phyloP scores from a whole-genome alignment of 2,797 vertebrate species.

The Pseudomugil gertrudae region DNA sequence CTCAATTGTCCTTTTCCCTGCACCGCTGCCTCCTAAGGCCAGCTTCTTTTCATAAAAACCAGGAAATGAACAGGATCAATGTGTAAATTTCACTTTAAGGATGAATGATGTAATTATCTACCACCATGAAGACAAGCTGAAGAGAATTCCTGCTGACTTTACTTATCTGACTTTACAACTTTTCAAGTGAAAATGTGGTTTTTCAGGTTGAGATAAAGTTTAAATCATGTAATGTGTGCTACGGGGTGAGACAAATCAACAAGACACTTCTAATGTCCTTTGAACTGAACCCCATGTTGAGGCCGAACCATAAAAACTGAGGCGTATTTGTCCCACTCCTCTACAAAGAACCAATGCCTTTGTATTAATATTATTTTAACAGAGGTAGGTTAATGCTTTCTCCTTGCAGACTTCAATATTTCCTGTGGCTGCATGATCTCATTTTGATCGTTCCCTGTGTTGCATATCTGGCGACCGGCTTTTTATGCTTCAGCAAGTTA shows the following conservation, averaged over 20 bases:
- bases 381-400: conserved; percentile 34
- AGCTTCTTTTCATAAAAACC: conserved; percentile 34
- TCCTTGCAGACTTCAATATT: conserved; percentile 28
- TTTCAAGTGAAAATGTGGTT: conserved; percentile 8
- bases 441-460: conserved; percentile 43
- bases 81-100: conserved; percentile 31
- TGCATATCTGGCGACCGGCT: conserved; percentile 3
- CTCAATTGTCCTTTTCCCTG: conserved; percentile 17
- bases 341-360: conserved; percentile 4
- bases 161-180: conserved; percentile 1
- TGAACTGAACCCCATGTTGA: conserved; percentile 28
- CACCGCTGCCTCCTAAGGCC: conserved; percentile 3
- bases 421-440: conserved; percentile 23
- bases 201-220: conserved; percentile 9
- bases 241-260: conserved; percentile 1
- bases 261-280: conserved; percentile 36
- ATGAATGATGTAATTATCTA: conserved; percentile 26
- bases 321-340: conserved; percentile 7
- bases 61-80: not conserved
- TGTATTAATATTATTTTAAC: conserved; percentile 33
- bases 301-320: conserved; percentile 17
- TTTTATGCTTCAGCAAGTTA: conserved; percentile 29
- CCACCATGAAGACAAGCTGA: not conserved
- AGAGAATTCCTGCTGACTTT: conserved; percentile 5
- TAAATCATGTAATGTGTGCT: conserved; percentile 1